Evolutionary conservation across 2,113 vertebrate genomes (phyloP).

Genomic region (Corydoras maculifer): DNA sequence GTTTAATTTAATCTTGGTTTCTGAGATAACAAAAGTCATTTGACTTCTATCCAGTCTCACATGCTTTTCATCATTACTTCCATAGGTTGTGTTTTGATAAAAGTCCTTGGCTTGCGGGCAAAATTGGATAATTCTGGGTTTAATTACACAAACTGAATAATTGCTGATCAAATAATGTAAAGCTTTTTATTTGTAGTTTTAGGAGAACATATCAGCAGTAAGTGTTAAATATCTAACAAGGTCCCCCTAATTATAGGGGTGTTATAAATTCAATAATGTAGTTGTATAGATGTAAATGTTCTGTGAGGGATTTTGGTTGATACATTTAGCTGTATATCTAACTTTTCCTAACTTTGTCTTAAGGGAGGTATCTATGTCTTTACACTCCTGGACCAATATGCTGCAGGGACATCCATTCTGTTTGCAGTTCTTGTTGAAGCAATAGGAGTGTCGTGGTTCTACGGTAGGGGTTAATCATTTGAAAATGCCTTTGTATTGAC

Average conservation of each 20-base stretch:
- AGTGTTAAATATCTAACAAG: too few relatives aligned
- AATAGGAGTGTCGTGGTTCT: slow-evolving; percentile 97
- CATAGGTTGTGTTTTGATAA: too few relatives aligned
- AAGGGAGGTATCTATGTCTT: slow-evolving; percentile 95
- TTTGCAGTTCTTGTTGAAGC: slow-evolving; percentile 94
- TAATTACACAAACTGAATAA: too few relatives aligned
- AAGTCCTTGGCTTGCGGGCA: neutral
- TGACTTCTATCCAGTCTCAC: neutral
- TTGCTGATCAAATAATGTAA: too few relatives aligned
- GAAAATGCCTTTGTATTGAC: too few relatives aligned
- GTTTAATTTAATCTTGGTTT: neutral
- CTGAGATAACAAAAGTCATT: neutral
- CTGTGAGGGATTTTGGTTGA: too few relatives aligned
- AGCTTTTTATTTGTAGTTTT: too few relatives aligned
- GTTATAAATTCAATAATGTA: neutral
- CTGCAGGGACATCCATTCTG: slow-evolving; percentile 92
- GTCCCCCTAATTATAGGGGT: too few relatives aligned
- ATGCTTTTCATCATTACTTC: neutral
- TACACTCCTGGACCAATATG: slow-evolving; percentile 91
- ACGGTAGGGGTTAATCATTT: slow-evolving; percentile 68
- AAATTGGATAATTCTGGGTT: neutral
- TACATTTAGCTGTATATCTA: neutral
- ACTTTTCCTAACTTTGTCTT: slow-evolving; percentile 1
- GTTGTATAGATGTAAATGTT: too few relatives aligned
- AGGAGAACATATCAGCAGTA: too few relatives aligned